These are phyloP conservation scores for Cheirogaleus medius DNA, from an alignment of 2,113 vertebrate species.

Conservation along the genomic window DNA sequence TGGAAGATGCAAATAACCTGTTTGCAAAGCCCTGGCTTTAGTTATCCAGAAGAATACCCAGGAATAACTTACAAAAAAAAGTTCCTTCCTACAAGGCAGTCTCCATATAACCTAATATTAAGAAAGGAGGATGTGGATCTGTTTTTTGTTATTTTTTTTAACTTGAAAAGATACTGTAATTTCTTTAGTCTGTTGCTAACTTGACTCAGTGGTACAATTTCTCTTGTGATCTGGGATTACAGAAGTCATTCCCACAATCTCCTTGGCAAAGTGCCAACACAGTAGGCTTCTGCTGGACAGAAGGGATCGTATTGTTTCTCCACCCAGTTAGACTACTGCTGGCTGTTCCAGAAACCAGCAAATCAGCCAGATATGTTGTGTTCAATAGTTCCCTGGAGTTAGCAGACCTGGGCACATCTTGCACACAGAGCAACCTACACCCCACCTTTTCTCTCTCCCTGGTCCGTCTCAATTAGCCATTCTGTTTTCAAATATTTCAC, in stretches of 20 bases:
- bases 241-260: not conserved
- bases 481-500: conserved; percentile 13
- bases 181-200: not conserved
- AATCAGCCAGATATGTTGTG: not conserved
- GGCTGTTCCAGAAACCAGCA: not conserved
- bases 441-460: not conserved
- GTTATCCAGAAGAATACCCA: not conserved
- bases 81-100: not conserved
- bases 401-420: not conserved
- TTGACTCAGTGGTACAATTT: not conserved
- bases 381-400: not conserved
- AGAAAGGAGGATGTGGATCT: not conserved
- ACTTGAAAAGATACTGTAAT: not conserved
- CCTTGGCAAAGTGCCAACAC: not conserved
- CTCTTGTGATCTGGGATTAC: not conserved
- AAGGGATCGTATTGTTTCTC: not conserved
- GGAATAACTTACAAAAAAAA: not conserved
- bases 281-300: not conserved
- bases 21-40: not conserved
- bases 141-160: not conserved
- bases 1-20: not conserved
- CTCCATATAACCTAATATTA: not conserved
- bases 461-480: not conserved
- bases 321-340: not conserved
- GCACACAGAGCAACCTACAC: not conserved